phyloP scores from a whole-genome alignment of 2,888 invertebrate species.

The Allacma fusca region DNA sequence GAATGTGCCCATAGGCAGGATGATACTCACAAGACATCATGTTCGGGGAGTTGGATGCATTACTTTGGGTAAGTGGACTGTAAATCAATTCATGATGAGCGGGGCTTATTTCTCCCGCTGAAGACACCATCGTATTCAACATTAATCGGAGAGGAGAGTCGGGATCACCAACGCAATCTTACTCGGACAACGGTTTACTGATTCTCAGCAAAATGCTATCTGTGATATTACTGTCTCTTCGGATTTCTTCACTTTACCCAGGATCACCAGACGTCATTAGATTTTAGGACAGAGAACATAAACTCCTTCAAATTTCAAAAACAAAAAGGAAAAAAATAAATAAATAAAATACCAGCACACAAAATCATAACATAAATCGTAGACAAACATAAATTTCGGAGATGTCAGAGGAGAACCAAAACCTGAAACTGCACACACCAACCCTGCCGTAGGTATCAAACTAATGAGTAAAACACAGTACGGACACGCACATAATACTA shows the following conservation, averaged over 20 bases:
- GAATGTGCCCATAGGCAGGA: slow-evolving; percentile 59
- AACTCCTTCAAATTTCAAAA: slow-evolving; percentile 12
- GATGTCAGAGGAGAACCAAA: too few species aligned
- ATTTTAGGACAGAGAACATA: not conserved
- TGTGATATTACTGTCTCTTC: not conserved
- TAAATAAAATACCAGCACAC: not conserved
- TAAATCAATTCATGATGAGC: slow-evolving; percentile 60
- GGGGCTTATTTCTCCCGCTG: slow-evolving; percentile 61
- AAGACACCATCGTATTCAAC: slow-evolving; percentile 62
- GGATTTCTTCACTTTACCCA: slow-evolving; percentile 12
- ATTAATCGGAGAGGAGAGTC: slow-evolving; percentile 49
- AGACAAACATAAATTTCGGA: too few species aligned
- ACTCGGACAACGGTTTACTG: not conserved
- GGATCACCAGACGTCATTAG: slow-evolving; percentile 32
- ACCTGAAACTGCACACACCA: too few species aligned
- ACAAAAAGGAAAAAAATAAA: not conserved
- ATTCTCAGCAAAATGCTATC: not conserved
- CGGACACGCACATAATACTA: too few species aligned
- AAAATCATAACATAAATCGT: not conserved
- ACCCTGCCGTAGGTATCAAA: too few species aligned
- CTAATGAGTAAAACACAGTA: too few species aligned
- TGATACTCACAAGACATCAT: slow-evolving; percentile 61
- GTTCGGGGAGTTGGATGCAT: slow-evolving; percentile 58
- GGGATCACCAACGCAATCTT: not conserved
- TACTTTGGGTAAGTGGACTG: slow-evolving; percentile 59